Evolutionary conservation across 2,797 vertebrate species (phyloP).

Genomic region (Kryptolebias ocellatus): DNA sequence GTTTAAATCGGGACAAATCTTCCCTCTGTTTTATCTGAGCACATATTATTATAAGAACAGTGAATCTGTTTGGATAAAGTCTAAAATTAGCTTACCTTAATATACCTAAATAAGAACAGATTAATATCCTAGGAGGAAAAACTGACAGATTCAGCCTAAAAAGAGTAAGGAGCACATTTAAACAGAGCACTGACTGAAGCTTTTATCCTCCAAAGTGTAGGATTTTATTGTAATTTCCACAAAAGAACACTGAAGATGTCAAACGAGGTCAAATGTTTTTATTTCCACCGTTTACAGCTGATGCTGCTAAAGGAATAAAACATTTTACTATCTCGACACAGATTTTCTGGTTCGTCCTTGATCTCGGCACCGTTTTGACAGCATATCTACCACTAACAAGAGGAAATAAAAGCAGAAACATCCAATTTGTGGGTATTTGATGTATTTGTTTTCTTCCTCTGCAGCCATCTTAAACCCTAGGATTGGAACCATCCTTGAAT

Average conservation of each 20-base stretch:
- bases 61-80: no score
- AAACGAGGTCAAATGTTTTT: not conserved
- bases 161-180: not conserved
- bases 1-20: no score
- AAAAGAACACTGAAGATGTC: not conserved
- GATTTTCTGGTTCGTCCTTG: not conserved
- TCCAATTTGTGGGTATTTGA: not conserved
- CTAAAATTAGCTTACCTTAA: no score
- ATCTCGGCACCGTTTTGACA: conserved; percentile 9
- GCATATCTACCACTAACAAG: not conserved
- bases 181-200: conserved; percentile 3
- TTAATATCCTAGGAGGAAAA: no score
- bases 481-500: conserved; percentile 4
- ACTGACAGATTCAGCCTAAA: not conserved
- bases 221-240: conserved; percentile 16
- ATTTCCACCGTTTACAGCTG: conserved; percentile 13
- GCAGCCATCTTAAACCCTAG: conserved; percentile 2
- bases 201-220: conserved; percentile 6
- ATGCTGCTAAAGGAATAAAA: conserved; percentile 12
- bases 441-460: not conserved
- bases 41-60: no score
- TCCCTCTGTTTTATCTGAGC: no score
- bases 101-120: no score
- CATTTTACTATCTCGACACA: conserved; percentile 1
- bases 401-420: not conserved